Percentiles rank a stretch among this genome's conserved stretches.
Conservation (phyloP, 2,113 vertebrate species). For the Scortum barcoo region DNA sequence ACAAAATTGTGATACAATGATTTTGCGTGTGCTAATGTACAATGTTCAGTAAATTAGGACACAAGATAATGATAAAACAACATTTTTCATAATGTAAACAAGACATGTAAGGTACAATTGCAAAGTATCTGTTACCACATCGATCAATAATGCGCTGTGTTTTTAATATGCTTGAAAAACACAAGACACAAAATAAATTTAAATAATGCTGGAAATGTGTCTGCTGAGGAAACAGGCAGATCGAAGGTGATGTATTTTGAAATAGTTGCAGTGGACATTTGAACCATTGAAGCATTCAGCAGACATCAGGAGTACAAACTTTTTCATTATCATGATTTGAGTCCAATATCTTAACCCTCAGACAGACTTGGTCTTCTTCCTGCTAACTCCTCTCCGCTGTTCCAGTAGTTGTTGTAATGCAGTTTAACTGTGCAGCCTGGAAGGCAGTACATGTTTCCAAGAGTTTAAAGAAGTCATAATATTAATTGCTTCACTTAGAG, state of each 20-base stretch:
- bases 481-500: slow-evolving; percentile 53
- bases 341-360: not conserved
- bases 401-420: not conserved
- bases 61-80: no score
- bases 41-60: no score
- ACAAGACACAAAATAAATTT: not conserved
- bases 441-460: slow-evolving; percentile 46
- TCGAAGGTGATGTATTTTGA: not conserved
- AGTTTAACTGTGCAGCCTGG: slow-evolving; percentile 26
- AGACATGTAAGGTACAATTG: not conserved
- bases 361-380: not conserved
- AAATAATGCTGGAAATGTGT: not conserved
- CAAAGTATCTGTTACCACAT: not conserved
- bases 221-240: not conserved
- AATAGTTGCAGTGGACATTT: not conserved
- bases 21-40: not conserved
- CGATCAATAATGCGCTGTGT: not conserved
- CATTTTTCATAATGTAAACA: not conserved
- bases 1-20: not conserved
- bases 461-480: slow-evolving; percentile 54
- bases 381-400: not conserved
- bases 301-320: not conserved
- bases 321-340: not conserved
- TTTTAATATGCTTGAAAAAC: not conserved
- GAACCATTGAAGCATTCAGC: not conserved